These are phyloP conservation scores for Ginglymostoma cirratum DNA, from an alignment of 2,113 vertebrate genomes.

Conservation along the genomic window DNA sequence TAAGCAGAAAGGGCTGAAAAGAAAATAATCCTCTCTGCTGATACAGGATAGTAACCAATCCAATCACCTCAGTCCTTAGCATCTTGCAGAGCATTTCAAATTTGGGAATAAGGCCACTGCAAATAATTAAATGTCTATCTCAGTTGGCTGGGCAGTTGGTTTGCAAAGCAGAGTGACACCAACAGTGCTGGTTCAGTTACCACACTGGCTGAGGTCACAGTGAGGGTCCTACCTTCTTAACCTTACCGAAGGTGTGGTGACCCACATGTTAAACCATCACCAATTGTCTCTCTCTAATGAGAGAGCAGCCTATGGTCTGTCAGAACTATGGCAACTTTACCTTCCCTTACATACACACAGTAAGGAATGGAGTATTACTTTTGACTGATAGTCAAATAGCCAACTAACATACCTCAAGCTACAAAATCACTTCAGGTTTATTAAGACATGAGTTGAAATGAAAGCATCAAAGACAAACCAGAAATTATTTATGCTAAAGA, in stretches of 20 bases:
- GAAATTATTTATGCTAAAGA: not conserved
- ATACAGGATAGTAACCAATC: not conserved
- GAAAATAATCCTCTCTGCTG: not conserved
- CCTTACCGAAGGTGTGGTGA: too few relatives aligned
- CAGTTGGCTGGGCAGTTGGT: too few relatives aligned
- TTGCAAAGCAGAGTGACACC: too few relatives aligned
- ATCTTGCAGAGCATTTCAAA: not conserved
- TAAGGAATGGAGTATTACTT: not conserved
- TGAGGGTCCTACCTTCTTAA: too few relatives aligned
- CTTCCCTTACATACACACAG: not conserved
- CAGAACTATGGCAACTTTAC: too few relatives aligned
- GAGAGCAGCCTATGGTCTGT: too few relatives aligned
- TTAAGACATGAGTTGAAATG: not conserved
- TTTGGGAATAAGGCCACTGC: not conserved
- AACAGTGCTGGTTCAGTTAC: too few relatives aligned
- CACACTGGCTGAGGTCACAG: too few relatives aligned
- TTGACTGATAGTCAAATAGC: not conserved
- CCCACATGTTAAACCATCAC: too few relatives aligned
- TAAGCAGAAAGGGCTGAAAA: not conserved
- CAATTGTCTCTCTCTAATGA: too few relatives aligned
- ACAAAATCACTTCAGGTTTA: not conserved
- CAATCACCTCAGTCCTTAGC: not conserved
- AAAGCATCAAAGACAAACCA: not conserved
- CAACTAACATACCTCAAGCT: not conserved
- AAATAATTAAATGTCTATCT: not conserved